These are phyloP conservation scores for Rosalia funebris DNA, from an alignment of 2,888 invertebrate species.

Conservation along the genomic window DNA sequence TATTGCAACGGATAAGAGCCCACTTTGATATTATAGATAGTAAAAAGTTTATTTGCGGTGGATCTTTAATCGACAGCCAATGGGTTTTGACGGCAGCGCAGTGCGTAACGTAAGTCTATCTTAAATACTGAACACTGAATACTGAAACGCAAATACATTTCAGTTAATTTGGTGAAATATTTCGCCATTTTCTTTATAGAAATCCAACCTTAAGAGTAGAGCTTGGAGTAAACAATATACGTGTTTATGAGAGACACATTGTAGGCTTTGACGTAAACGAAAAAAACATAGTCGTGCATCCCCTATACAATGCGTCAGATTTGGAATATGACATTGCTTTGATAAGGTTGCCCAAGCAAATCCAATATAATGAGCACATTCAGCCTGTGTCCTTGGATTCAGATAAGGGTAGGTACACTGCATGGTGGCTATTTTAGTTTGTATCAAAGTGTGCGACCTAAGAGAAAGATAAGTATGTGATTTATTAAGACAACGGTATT, in stretches of 20 bases:
- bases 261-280: not conserved
- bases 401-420: not conserved
- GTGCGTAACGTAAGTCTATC: not conserved
- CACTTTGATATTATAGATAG: not conserved
- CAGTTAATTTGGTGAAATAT: not conserved
- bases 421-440: too few species aligned
- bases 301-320: not conserved
- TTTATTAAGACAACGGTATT: too few species aligned
- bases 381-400: not conserved
- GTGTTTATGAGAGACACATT: not conserved
- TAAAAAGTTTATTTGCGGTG: not conserved
- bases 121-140: too few species aligned
- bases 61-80: not conserved
- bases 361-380: not conserved
- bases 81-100: conserved; percentile 3
- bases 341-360: not conserved
- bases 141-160: too few species aligned
- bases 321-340: not conserved
- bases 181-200: not conserved
- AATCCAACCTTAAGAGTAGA: not conserved
- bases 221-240: not conserved
- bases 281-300: not conserved
- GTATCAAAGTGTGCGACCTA: too few species aligned
- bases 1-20: not conserved
- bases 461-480: too few species aligned